These are phyloP conservation scores for Nomada flava DNA, from an alignment of 2,888 invertebrate species.

Conservation along the genomic window DNA sequence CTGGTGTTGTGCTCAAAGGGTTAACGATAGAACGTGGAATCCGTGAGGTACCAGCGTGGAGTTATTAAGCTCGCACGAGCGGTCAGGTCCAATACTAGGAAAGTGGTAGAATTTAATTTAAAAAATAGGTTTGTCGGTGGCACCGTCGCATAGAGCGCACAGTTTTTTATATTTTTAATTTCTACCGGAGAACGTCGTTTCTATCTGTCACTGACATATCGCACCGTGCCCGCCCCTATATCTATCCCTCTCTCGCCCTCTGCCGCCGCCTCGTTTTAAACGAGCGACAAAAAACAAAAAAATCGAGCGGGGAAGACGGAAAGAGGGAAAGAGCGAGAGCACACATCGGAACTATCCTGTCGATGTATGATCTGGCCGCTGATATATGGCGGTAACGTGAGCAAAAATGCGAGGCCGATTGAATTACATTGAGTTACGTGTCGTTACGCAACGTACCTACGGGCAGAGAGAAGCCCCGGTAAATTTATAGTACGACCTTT, in stretches of 20 bases:
- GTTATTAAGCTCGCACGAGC: constrained; percentile 38
- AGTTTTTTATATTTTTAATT: constrained; percentile 74
- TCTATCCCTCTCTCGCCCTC: neutral
- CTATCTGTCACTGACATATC: constrained; percentile 66
- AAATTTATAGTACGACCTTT: constrained; percentile 79
- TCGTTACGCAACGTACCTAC: constrained; percentile 73
- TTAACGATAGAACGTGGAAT: constrained; percentile 1
- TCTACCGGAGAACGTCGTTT: constrained; percentile 62
- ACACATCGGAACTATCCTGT: constrained; percentile 54
- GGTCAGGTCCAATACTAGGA: constrained; percentile 41
- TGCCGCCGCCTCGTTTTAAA: constrained; percentile 5
- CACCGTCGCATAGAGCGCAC: constrained; percentile 50
- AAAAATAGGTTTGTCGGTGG: constrained; percentile 67
- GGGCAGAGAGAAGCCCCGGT: constrained; percentile 47
- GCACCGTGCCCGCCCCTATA: neutral
- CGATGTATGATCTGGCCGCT: constrained; percentile 71
- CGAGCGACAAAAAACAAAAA: constrained; percentile 33
- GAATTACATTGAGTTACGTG: constrained; percentile 81
- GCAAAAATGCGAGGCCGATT: constrained; percentile 76
- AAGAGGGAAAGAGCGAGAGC: constrained; percentile 15
- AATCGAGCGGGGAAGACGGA: constrained; percentile 25
- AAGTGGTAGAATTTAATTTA: constrained; percentile 67
- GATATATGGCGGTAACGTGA: constrained; percentile 71
- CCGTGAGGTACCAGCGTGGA: constrained; percentile 9
- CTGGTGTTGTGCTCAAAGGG: neutral